phyloP scores from a whole-genome alignment of 2,797 vertebrate genomes.

The Pseudotriccus pelzelni region DNA sequence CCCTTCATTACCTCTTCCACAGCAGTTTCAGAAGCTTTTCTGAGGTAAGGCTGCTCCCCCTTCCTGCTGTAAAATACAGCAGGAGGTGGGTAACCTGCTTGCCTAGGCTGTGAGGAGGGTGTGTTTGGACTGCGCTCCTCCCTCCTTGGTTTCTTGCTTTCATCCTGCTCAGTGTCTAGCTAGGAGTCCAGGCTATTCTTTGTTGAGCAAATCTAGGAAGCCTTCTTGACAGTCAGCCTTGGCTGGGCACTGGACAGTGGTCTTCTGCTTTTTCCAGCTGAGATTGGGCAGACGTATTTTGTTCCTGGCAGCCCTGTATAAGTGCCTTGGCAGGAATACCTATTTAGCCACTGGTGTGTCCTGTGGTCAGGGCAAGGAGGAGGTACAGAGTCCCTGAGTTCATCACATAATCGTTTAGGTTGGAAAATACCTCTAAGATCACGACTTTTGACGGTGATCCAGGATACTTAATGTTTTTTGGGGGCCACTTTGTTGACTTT shows the following conservation, averaged over 20 bases:
- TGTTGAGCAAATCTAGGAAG: neutral
- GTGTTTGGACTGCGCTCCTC: neutral
- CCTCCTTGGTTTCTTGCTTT: neutral
- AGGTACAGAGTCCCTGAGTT: neutral
- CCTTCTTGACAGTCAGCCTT: neutral
- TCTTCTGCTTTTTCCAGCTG: neutral
- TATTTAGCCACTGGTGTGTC: neutral
- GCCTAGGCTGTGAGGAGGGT: neutral
- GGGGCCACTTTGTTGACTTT: slow-evolving; percentile 17
- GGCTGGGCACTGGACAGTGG: neutral
- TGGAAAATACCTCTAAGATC: neutral
- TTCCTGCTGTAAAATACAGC: neutral
- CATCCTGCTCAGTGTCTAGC: neutral
- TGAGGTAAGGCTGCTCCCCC: neutral
- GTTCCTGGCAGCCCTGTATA: neutral
- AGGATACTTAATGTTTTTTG: neutral
- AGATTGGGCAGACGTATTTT: neutral
- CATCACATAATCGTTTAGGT: neutral
- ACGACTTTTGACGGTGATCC: neutral
- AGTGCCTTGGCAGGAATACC: neutral
- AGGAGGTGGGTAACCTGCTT: neutral
- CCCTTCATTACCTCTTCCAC: neutral
- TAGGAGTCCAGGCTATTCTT: neutral
- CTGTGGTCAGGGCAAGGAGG: neutral
- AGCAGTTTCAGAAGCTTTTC: neutral